phyloP scores from a whole-genome alignment of 2,888 invertebrate genomes.

The Mimachlamys varia region DNA sequence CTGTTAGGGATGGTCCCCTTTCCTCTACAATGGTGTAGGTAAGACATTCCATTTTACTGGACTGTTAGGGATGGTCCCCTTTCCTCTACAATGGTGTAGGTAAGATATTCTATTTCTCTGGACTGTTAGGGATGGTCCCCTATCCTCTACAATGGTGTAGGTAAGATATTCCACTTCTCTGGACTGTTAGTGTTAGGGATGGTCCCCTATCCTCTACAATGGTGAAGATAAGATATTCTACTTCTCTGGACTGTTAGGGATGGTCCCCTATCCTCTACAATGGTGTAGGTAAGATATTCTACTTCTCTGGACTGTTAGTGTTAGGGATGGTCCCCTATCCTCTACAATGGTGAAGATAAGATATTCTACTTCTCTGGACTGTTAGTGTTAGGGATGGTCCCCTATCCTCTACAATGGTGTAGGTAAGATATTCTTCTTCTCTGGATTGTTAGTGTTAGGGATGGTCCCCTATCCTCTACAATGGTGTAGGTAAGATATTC shows the following conservation, averaged over 20 bases:
- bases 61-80: constrained; percentile 89
- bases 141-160: constrained; percentile 91
- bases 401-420: constrained; percentile 90
- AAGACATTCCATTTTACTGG: constrained; percentile 87
- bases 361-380: constrained; percentile 87
- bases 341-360: constrained; percentile 91
- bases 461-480: constrained; percentile 89
- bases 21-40: constrained; percentile 91
- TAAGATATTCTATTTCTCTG: constrained; percentile 87
- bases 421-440: constrained; percentile 88
- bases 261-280: constrained; percentile 88
- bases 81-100: constrained; percentile 91
- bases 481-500: constrained; percentile 90
- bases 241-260: constrained; percentile 89
- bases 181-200: too few relatives aligned
- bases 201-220: constrained; percentile 90
- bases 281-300: constrained; percentile 91
- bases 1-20: constrained; percentile 89
- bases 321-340: constrained; percentile 88
- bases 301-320: constrained; percentile 90
- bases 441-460: constrained; percentile 90
- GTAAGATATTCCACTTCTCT: constrained; percentile 81
- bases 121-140: constrained; percentile 89
- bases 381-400: constrained; percentile 89
- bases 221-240: constrained; percentile 90